phyloP scores from a whole-genome alignment of 2,797 vertebrate species.

The Labroides dimidiatus region DNA sequence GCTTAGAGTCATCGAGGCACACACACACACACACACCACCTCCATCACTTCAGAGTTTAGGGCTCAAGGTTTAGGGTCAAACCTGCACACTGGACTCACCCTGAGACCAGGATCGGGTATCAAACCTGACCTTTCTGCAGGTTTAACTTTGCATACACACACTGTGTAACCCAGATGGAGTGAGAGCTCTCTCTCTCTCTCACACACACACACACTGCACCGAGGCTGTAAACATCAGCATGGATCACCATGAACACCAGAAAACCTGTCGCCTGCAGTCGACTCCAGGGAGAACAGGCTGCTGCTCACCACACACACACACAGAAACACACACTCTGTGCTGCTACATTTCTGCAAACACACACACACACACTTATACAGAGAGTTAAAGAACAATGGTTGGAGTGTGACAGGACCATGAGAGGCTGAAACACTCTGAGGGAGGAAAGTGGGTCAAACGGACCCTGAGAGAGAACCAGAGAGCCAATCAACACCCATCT shows the following conservation, averaged over 20 bases:
- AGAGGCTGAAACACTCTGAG: conserved; percentile 22
- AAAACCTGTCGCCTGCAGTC: conserved; percentile 44
- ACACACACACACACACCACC: not conserved
- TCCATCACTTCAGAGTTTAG: too few species aligned
- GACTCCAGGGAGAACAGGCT: conserved; percentile 44
- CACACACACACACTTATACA: too few species aligned
- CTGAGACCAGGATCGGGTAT: too few species aligned
- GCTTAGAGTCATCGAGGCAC: too few species aligned
- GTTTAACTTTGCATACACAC: too few species aligned
- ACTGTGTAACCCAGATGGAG: too few species aligned
- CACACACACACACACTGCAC: not conserved
- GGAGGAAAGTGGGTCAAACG: conserved; percentile 69
- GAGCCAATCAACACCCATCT: conserved; percentile 50
- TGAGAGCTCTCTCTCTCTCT: not conserved
- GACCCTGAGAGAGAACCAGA: conserved; percentile 66
- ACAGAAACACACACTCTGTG: not conserved
- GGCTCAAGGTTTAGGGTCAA: too few species aligned
- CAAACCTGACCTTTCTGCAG: too few species aligned
- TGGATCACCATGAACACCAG: conserved; percentile 48
- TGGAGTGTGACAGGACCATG: conserved; percentile 11
- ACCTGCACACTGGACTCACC: too few species aligned
- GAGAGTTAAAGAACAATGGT: not conserved
- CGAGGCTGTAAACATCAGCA: conserved; percentile 43
- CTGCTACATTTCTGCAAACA: not conserved
- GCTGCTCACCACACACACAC: conserved; percentile 23